Percentiles rank a stretch among this genome's conserved stretches.
phyloP scores from a whole-genome alignment of 2,113 vertebrate genomes.

The Sinocyclocheilus rhinocerous region DNA sequence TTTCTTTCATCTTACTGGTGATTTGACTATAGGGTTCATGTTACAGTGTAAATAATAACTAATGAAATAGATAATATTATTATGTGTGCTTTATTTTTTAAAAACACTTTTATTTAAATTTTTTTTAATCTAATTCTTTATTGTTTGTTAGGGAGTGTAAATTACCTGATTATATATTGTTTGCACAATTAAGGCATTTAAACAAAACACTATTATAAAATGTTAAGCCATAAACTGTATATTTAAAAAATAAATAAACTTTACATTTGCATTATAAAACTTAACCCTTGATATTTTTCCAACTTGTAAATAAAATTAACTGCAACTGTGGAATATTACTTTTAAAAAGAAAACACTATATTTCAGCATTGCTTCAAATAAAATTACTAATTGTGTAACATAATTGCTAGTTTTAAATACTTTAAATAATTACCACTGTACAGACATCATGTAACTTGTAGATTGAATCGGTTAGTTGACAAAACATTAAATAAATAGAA shows the following conservation, averaged over 20 bases:
- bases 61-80: neutral
- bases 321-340: neutral
- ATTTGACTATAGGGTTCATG: neutral
- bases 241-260: neutral
- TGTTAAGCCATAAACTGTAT: neutral
- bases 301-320: neutral
- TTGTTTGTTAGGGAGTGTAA: too few relatives aligned
- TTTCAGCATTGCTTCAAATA: neutral
- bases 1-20: too few relatives aligned
- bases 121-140: too few relatives aligned
- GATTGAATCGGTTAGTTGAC: neutral
- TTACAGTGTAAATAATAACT: neutral
- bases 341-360: neutral
- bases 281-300: neutral
- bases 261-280: neutral
- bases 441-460: neutral
- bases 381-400: neutral
- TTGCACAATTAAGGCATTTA: neutral
- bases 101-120: neutral
- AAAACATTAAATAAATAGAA: neutral
- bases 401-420: neutral
- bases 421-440: neutral
- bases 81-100: neutral
- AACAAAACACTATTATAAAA: neutral
- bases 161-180: neutral